Conservation (phyloP, 1,140 invertebrate genomes). For the Parasteatoda tepidariorum region DNA sequence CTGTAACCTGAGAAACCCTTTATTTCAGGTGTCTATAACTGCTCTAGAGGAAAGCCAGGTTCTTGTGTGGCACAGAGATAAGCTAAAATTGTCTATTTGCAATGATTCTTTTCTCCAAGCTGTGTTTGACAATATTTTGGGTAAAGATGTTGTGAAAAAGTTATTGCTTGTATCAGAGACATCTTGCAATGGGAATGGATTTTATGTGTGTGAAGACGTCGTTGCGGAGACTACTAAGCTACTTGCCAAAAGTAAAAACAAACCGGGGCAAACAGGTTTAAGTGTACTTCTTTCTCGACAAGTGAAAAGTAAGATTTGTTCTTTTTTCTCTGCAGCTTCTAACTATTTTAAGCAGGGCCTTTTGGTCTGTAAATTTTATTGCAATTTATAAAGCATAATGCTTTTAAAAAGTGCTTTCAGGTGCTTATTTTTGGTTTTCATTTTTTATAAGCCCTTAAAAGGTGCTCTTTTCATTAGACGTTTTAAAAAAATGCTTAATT, state of each 20-base stretch:
- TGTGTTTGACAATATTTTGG: slow-evolving; percentile 88
- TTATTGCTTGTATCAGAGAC: slow-evolving; percentile 80
- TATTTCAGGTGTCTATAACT: slow-evolving; percentile 81
- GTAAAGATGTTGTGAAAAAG: slow-evolving; percentile 89
- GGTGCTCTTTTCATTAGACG: too few relatives aligned
- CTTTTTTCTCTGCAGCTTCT: too few relatives aligned
- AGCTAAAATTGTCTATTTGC: slow-evolving; percentile 84
- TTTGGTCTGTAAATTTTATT: too few relatives aligned
- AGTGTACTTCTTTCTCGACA: slow-evolving; percentile 49
- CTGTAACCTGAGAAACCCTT: too few relatives aligned
- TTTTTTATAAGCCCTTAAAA: too few relatives aligned
- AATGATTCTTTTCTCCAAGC: slow-evolving; percentile 84
- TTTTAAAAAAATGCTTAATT: too few relatives aligned
- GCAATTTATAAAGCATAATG: too few relatives aligned
- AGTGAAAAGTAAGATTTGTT: slow-evolving; percentile 41
- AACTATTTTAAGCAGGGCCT: too few relatives aligned
- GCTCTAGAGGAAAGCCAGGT: slow-evolving; percentile 88
- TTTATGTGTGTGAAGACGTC: slow-evolving; percentile 51
- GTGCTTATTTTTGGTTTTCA: too few relatives aligned
- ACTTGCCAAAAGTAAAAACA: slow-evolving; percentile 40
- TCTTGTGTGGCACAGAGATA: slow-evolving; percentile 82
- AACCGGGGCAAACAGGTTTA: slow-evolving; percentile 48
- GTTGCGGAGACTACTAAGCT: slow-evolving; percentile 59
- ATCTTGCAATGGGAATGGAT: slow-evolving; percentile 48
- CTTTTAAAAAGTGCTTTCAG: too few relatives aligned